Evolutionary conservation across 1,140 invertebrate species (phyloP), one percentile per base, ranked within the genome.

Genomic region (Drosophila orena): DNA sequence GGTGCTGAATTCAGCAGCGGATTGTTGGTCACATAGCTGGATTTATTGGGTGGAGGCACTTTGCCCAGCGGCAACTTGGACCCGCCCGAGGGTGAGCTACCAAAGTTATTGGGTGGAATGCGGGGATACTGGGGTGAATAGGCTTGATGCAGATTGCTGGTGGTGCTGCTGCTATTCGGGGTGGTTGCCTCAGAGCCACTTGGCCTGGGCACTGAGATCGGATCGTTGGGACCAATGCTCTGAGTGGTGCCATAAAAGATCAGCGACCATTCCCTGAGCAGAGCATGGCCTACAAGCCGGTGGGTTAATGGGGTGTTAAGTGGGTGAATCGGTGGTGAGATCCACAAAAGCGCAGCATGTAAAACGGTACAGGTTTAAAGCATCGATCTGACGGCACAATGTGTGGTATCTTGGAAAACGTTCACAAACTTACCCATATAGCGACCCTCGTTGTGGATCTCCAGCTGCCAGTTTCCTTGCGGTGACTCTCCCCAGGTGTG

Each of bases 401-500:
- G 20, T 37, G 12, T 46, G 4, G 3, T 17, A 30, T 5, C 8
- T 20, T 6, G 4, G 15, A 20, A 20, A 20, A 0, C 3, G 54
- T 12, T 0, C 15, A 14, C 37, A 17, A 3, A 91, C 91, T 95
- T 94, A 98, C 96, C 97, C 93, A 96, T 94, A 86, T 95, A 96
- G 85, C 96, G 94, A 49, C 97, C 97, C 93, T 98, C 97, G 92
- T 99, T 99, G 92, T 98, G 96, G 38, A 99, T 96, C 93, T 98
- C 97, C 42, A 99, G 93, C 79, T 95, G 96, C 98, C 98, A 99
- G 64, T 94, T 94, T 11, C 98, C 98, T 70, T 96, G 94, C 1
- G 98, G 98, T 50, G 95, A 95, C 92, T 99, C 98, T n/a, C 97
- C 98, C 98, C 98, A 99, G 77, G 96, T 97, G 91, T 99, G 98